phyloP scores from a whole-genome alignment of 2,888 invertebrate genomes.

The Habrosyne pyritoides region DNA sequence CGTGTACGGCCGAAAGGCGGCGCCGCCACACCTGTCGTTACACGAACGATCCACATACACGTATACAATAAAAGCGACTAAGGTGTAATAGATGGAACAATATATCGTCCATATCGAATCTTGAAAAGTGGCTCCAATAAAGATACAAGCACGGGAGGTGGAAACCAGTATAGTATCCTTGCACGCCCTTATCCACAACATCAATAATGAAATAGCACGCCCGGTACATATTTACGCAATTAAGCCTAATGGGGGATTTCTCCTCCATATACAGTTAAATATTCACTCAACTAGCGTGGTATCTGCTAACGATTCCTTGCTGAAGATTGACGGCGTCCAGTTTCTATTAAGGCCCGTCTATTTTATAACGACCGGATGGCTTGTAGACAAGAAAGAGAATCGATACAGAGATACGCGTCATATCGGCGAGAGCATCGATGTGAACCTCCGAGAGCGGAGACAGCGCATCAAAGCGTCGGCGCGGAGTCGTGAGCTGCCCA shows the following conservation, averaged over 20 bases:
- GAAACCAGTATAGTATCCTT: background rate
- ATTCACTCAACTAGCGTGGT: background rate
- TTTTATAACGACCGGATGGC: constrained; percentile 2
- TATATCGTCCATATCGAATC: background rate
- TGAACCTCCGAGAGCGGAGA: constrained; percentile 1
- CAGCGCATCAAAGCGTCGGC: background rate
- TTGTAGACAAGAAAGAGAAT: background rate
- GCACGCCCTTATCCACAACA: background rate
- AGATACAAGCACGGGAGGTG: background rate
- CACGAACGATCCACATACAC: background rate
- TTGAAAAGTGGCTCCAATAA: background rate
- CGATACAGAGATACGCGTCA: background rate
- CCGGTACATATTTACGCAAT: background rate
- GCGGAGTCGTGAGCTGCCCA: constrained; percentile 27
- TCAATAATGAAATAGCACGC: background rate
- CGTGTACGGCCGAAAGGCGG: background rate
- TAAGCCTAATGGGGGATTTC: background rate
- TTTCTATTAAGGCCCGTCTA: background rate
- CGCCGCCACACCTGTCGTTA: constrained; percentile 3
- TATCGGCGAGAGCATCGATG: background rate
- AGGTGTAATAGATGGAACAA: background rate
- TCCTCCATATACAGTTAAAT: constrained; percentile 3
- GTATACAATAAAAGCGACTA: background rate
- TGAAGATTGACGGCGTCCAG: constrained; percentile 3
- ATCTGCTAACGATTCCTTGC: background rate